phyloP scores from a whole-genome alignment of 1,140 invertebrate species.

The Drosophila kohkoa region DNA sequence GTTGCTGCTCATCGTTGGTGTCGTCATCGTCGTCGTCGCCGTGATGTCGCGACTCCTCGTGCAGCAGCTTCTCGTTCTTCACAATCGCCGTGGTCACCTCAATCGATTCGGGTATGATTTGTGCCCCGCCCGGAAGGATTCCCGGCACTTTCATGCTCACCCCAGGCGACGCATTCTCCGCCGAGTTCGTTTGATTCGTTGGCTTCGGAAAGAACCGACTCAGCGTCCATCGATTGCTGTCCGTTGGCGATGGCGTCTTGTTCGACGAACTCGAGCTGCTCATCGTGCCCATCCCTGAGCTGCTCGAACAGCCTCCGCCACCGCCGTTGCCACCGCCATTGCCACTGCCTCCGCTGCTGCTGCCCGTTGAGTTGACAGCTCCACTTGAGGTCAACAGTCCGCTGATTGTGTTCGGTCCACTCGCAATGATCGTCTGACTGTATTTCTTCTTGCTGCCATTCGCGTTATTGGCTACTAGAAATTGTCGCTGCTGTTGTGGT shows the following conservation, averaged over 20 bases:
- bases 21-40: slow-evolving; percentile 67
- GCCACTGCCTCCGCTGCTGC: neutral
- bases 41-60: slow-evolving; percentile 47
- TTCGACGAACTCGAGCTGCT: slow-evolving; percentile 77
- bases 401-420: slow-evolving; percentile 69
- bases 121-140: slow-evolving; percentile 73
- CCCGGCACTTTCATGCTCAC: slow-evolving; percentile 76
- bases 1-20: slow-evolving; percentile 49
- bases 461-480: neutral
- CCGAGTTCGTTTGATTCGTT: slow-evolving; percentile 54
- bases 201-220: slow-evolving; percentile 76
- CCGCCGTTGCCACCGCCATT: slow-evolving; percentile 5
- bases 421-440: slow-evolving; percentile 70
- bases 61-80: slow-evolving; percentile 72
- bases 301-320: slow-evolving; percentile 38
- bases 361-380: slow-evolving; percentile 10
- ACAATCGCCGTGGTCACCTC: slow-evolving; percentile 76
- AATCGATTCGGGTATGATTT: slow-evolving; percentile 79
- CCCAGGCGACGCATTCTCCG: slow-evolving; percentile 63
- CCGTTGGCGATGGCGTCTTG: slow-evolving; percentile 79
- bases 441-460: slow-evolving; percentile 71
- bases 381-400: slow-evolving; percentile 65
- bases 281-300: slow-evolving; percentile 45
- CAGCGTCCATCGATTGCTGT: slow-evolving; percentile 76
- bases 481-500: slow-evolving; percentile 28